Base-by-base conservation (phyloP, 2,113 vertebrate genomes). In the Plestiodon gilberti region DNA sequence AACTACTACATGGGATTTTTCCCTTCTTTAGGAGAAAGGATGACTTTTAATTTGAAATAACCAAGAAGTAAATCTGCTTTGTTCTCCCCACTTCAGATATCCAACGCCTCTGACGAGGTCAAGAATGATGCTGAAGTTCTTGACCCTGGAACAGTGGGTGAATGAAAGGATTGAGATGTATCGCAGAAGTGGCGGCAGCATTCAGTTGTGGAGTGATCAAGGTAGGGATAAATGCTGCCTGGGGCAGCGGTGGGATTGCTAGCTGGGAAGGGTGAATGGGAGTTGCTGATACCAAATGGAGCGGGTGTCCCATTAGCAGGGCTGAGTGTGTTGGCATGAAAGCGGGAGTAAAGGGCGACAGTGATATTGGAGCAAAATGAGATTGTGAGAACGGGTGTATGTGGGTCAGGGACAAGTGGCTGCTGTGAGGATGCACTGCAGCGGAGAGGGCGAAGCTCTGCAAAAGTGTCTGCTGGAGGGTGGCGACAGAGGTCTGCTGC, bases 391-490 rank as follows among this genome's bases (percentile, higher is more conserved):
- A 95, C 8, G 97, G 97, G 77, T 97, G 98, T 5, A 98, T 92
- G 30, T 97, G 97, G n/a, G 97, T 91, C 83, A 98, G 55, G 7
- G 96, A 96, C 67, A 96, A 85, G 89, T 95, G 94, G 93, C 89
- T 69, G 89, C 90, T 18, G 0, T 95, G 96, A 76, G 96, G 91
- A 77, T 96, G 94, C 13, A 97, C 30, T 13, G 96, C 96, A 1
- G 95, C 95, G 0, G 98, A 97, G 62, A 98, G 84, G n/a, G 97
- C 95, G 38, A 97, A 95, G 75, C 93, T 97, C 48, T 98, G 98
- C 83, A 99, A 92, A 85, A 99, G 93, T 0, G 98, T 96, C 70
- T 98, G 98, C 88, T 97, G 97, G 83, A 98, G 95, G 82, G 96
- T 96, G 43, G 97, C 96, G 76, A 98, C 91, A 8, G 98, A 94